phyloP scores from a whole-genome alignment of 2,797 vertebrate genomes.

The Diglossa cyanea region DNA sequence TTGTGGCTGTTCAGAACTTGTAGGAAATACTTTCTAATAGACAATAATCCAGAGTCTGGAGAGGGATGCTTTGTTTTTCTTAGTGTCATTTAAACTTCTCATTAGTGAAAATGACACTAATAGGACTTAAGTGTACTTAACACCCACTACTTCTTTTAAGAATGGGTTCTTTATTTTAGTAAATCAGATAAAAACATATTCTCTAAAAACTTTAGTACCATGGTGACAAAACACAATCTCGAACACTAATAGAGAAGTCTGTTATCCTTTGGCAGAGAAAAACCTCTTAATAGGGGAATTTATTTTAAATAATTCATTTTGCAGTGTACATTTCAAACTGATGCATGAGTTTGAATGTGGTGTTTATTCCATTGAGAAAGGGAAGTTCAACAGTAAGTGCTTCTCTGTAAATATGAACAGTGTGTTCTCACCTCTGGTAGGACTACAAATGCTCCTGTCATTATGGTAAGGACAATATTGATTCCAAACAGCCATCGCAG shows the following conservation, averaged over 20 bases:
- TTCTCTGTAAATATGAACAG: not conserved
- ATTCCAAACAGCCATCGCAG: slow-evolving; percentile 96
- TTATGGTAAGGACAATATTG: slow-evolving; percentile 92
- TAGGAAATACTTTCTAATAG: not conserved
- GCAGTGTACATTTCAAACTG: not conserved
- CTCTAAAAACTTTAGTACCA: not conserved
- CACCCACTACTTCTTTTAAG: not conserved
- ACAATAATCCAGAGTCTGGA: not conserved
- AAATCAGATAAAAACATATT: not conserved
- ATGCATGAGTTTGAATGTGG: not conserved
- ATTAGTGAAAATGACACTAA: not conserved
- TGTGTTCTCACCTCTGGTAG: slow-evolving; percentile 88
- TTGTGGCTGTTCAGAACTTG: not conserved
- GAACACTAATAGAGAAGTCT: not conserved
- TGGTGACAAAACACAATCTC: not conserved
- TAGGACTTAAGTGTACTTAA: not conserved
- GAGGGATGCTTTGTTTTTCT: not conserved
- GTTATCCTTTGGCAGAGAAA: not conserved
- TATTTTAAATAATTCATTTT: slow-evolving; percentile 14
- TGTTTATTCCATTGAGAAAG: not conserved
- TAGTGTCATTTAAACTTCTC: not conserved
- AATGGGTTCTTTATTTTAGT: not conserved
- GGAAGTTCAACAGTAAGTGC: not conserved
- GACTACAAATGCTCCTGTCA: slow-evolving; percentile 95
- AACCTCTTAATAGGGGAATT: not conserved